phyloP scores from a whole-genome alignment of 2,113 vertebrate genomes.

The Pavo muticus region DNA sequence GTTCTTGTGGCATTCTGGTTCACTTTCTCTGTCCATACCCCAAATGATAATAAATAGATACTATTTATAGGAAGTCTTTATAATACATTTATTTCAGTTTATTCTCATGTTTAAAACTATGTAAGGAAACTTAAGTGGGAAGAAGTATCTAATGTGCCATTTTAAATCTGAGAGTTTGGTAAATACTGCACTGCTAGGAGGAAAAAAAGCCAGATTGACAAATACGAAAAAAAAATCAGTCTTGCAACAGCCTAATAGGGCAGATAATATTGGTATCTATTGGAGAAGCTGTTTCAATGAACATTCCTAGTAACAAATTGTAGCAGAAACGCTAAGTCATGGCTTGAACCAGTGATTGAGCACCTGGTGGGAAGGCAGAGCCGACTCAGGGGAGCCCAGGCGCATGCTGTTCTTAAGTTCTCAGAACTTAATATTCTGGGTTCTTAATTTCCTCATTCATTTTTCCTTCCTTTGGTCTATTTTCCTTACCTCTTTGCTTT shows the following conservation, averaged over 20 bases:
- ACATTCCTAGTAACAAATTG: background rate
- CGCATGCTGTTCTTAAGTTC: too few relatives aligned
- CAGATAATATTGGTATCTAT: background rate
- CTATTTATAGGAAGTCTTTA: conserved; percentile 3
- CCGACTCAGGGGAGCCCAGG: too few relatives aligned
- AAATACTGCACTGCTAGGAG: background rate
- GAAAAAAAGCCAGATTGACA: background rate
- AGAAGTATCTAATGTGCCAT: background rate
- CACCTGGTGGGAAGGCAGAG: too few relatives aligned
- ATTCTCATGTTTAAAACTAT: background rate
- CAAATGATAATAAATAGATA: background rate
- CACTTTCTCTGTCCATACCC: background rate
- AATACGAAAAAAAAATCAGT: background rate
- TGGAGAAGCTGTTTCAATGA: background rate
- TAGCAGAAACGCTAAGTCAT: too few relatives aligned
- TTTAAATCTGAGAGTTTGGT: background rate
- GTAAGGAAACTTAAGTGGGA: background rate
- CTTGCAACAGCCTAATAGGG: background rate
- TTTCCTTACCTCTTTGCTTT: background rate
- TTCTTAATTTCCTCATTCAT: background rate
- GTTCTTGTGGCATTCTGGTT: conserved; percentile 4
- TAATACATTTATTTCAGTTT: background rate
- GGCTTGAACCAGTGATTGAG: too few relatives aligned
- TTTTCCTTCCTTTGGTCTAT: background rate
- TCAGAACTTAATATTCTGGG: too few relatives aligned